These are phyloP conservation scores for Choloepus hoffmanni DNA, from an alignment of 2,113 vertebrate species.

Conservation along the genomic window DNA sequence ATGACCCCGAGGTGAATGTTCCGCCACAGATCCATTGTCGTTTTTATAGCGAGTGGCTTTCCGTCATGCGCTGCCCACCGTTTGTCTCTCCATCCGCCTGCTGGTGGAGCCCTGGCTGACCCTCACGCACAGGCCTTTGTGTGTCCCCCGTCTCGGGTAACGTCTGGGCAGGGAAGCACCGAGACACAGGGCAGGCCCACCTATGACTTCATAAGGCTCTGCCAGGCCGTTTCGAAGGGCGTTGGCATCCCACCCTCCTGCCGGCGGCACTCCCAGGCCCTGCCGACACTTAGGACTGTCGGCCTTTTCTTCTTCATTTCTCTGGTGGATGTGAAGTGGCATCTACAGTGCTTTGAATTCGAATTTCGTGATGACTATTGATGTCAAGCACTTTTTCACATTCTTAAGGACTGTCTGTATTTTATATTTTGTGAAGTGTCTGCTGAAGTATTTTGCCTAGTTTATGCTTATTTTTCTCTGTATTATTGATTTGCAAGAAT, in stretches of 20 bases:
- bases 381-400: accelerated
- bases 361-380: accelerated
- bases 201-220: background rate
- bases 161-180: background rate
- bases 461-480: accelerated
- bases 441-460: background rate
- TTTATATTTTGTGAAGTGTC: background rate
- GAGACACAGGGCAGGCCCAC: background rate
- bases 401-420: accelerated
- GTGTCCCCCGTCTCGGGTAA: background rate
- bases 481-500: background rate
- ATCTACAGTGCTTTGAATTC: accelerated
- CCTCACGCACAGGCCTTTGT: no score
- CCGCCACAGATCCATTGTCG: no score
- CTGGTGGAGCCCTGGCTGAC: background rate
- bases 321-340: accelerated
- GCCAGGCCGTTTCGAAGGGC: background rate
- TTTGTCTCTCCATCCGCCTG: accelerated
- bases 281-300: accelerated
- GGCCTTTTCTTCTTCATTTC: accelerated
- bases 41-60: no score
- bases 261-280: background rate
- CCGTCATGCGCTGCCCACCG: no score
- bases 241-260: accelerated
- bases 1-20: accelerated